Percentiles rank a stretch among this genome's conserved stretches.
phyloP scores from a whole-genome alignment of 2,113 vertebrate genomes.

The Oryzias javanicus region DNA sequence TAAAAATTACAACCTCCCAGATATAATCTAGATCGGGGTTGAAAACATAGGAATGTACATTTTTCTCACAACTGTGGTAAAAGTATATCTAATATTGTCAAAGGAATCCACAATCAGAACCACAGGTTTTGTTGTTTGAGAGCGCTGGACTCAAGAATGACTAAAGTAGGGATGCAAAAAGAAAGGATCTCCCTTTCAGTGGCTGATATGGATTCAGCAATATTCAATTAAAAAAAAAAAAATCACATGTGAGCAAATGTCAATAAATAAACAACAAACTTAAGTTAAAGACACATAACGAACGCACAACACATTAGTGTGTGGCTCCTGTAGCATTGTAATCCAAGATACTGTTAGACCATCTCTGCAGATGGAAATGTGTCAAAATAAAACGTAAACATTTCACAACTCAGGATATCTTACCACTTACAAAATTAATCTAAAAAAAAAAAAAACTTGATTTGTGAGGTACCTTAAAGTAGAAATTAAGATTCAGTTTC shows the following conservation, averaged over 20 bases:
- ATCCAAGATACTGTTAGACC: conserved; percentile 6
- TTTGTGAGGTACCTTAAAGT: conserved; percentile 9
- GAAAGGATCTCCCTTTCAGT: not conserved
- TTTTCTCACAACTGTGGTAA: too few relatives aligned
- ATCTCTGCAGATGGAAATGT: conserved; percentile 13
- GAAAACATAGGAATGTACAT: not conserved
- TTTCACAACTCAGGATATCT: conserved; percentile 34
- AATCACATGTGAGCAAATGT: not conserved
- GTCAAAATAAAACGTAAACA: conserved; percentile 15
- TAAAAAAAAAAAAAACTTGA: conserved; percentile 4
- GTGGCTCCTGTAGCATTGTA: too few relatives aligned
- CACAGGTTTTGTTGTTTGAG: not conserved
- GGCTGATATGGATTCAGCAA: conserved; percentile 48
- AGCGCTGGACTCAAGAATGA: too few relatives aligned
- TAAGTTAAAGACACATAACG: conserved; percentile 9
- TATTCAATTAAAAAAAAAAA: conserved; percentile 15
- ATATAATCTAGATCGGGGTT: conserved; percentile 4
- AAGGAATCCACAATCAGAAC: conserved; percentile 1
- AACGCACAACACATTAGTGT: not conserved
- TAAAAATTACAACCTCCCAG: conserved; percentile 6
- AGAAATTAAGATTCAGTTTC: conserved; percentile 17
- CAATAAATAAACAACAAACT: conserved; percentile 20
- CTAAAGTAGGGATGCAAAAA: too few relatives aligned
- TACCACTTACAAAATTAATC: conserved; percentile 33
- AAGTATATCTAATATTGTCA: too few relatives aligned